phyloP scores from a whole-genome alignment of 2,797 vertebrate species.

The Aeoliscus strigatus region DNA sequence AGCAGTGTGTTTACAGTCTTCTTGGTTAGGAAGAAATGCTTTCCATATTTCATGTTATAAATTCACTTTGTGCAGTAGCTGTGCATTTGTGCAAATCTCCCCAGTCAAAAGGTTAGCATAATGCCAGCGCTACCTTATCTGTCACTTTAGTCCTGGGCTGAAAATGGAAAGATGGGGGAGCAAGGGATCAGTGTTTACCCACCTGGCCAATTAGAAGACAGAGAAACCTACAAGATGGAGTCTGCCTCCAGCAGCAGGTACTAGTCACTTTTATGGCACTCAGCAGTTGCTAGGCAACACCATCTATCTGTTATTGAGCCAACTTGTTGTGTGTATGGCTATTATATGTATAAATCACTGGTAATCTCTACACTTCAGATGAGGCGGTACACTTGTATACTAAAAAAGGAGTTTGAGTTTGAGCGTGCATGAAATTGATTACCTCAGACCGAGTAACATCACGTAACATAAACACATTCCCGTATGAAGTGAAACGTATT shows the following conservation, averaged over 20 bases:
- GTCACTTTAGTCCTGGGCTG: slow-evolving; percentile 67
- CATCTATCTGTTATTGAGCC: slow-evolving; percentile 74
- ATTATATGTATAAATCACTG: slow-evolving; percentile 69
- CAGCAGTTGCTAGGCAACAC: slow-evolving; percentile 80
- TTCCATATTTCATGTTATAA: slow-evolving; percentile 78
- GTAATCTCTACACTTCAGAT: slow-evolving; percentile 53
- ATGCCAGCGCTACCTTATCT: slow-evolving; percentile 40
- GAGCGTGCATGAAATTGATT: slow-evolving; percentile 36
- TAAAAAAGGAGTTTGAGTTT: slow-evolving; percentile 13
- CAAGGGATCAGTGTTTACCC: slow-evolving; percentile 67
- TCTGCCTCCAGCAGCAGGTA: slow-evolving; percentile 70
- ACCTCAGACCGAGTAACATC: slow-evolving; percentile 14
- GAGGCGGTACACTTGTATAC: slow-evolving; percentile 22
- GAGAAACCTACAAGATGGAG: slow-evolving; percentile 69
- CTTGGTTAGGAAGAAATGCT: slow-evolving; percentile 73
- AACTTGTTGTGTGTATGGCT: slow-evolving; percentile 68
- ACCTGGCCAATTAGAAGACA: slow-evolving; percentile 76
- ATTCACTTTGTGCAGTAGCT: slow-evolving; percentile 60
- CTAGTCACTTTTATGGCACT: slow-evolving; percentile 64
- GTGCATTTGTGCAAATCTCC: slow-evolving; percentile 59
- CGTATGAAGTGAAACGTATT: slow-evolving; percentile 24
- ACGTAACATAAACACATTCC: slow-evolving; percentile 33
- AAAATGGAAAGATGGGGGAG: slow-evolving; percentile 50
- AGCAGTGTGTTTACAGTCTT: slow-evolving; percentile 72
- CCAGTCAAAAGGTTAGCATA: slow-evolving; percentile 57